Percentiles rank a stretch among this genome's conserved stretches.
phyloP scores from a whole-genome alignment of 2,797 vertebrate genomes.

The Corythornis leucogaster region DNA sequence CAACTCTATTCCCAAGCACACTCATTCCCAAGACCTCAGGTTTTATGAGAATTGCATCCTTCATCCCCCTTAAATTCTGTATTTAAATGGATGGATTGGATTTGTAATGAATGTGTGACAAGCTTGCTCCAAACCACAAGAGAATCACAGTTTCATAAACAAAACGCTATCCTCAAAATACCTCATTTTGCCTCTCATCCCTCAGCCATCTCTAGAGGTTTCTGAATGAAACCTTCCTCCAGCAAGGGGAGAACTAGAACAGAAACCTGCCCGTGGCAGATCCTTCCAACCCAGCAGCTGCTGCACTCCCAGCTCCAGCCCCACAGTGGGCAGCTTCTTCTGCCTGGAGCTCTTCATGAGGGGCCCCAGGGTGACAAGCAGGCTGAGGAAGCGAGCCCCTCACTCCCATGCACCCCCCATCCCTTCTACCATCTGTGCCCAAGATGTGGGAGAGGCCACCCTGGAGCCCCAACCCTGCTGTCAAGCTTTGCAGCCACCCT shows the following conservation, averaged over 20 bases:
- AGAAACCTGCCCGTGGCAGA: not conserved
- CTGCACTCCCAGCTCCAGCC: not conserved
- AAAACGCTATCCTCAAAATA: not conserved
- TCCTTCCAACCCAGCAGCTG: not conserved
- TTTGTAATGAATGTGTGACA: not conserved
- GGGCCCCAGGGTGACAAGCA: not conserved
- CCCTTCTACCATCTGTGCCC: not conserved
- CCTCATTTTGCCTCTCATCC: not conserved
- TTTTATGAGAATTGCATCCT: not conserved
- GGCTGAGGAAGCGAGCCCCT: not conserved
- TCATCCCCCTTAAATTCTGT: not conserved
- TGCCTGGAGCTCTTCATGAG: fast-evolving
- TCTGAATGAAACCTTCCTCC: not conserved
- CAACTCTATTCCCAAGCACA: not conserved
- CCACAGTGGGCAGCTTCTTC: fast-evolving
- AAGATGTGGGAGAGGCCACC: not conserved
- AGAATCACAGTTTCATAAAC: not conserved
- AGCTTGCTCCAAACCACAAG: not conserved
- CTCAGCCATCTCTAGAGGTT: not conserved
- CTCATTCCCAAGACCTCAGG: not conserved
- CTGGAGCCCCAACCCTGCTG: not conserved
- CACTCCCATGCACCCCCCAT: fast-evolving
- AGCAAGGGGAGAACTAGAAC: not conserved
- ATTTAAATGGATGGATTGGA: not conserved
- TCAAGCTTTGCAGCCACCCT: not conserved